These are phyloP conservation scores for Callorhinus ursinus DNA, from an alignment of 2,113 vertebrate species.

Conservation along the genomic window DNA sequence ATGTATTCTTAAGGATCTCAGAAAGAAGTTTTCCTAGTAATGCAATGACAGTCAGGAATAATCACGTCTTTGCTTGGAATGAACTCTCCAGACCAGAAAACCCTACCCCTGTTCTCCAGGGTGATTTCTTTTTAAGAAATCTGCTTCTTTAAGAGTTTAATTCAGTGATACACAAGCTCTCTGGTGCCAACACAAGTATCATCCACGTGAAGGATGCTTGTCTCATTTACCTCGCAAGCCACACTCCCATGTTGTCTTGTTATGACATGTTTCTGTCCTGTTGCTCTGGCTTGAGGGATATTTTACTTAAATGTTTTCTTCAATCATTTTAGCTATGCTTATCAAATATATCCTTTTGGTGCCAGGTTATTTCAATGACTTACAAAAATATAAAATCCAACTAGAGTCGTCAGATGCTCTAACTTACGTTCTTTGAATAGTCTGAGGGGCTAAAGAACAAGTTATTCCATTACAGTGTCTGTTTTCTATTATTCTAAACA, in stretches of 20 bases:
- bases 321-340: background rate
- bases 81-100: background rate
- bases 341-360: background rate
- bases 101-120: background rate
- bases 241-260: background rate
- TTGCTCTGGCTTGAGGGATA: background rate
- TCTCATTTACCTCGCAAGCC: background rate
- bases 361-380: slow-evolving; percentile 38
- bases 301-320: slow-evolving; percentile 34
- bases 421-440: background rate
- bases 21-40: slow-evolving; percentile 24
- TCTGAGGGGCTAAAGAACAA: background rate
- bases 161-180: background rate
- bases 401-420: background rate
- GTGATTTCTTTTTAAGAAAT: background rate
- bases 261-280: background rate
- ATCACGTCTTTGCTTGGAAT: background rate
- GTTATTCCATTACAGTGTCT: background rate
- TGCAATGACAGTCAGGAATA: background rate
- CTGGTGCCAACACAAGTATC: background rate
- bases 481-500: background rate
- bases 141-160: background rate
- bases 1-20: background rate
- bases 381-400: slow-evolving; percentile 1
- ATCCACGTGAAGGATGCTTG: background rate